Conservation (phyloP, 2,888 invertebrate genomes). For the Heliconius ismenius region DNA sequence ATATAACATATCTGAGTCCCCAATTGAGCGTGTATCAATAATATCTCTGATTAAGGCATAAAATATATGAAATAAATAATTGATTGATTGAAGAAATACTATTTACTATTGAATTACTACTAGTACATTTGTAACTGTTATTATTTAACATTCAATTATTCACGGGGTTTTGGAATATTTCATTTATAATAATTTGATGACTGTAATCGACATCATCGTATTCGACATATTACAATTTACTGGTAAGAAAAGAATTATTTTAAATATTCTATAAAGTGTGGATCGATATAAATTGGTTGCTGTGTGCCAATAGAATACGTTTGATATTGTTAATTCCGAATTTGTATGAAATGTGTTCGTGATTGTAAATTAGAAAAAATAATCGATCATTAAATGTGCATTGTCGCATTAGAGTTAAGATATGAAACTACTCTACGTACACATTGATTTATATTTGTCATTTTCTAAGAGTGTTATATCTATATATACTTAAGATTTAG, state of each 20-base stretch:
- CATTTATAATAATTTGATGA: background rate
- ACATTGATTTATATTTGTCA: too few relatives aligned
- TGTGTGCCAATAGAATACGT: background rate
- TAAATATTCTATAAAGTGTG: background rate
- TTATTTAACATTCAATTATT: background rate
- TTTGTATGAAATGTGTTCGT: background rate
- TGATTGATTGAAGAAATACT: background rate
- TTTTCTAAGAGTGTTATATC: too few relatives aligned
- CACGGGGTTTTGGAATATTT: background rate
- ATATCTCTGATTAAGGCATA: conserved; percentile 11
- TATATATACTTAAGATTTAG: background rate
- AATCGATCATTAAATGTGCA: background rate
- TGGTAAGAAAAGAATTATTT: background rate
- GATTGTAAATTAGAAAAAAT: background rate
- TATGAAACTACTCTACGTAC: too few relatives aligned
- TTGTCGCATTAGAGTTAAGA: background rate
- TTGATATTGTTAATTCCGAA: background rate
- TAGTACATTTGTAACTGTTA: conserved; percentile 5
- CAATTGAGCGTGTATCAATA: too few relatives aligned
- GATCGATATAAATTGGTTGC: background rate
- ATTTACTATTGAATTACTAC: background rate
- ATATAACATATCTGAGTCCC: too few relatives aligned
- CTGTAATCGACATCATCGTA: background rate
- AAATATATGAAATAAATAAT: conserved; percentile 13
- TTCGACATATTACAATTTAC: conserved; percentile 6